These are phyloP conservation scores for Pegoplata infirma DNA, from an alignment of 2,888 invertebrate genomes.

Conservation along the genomic window DNA sequence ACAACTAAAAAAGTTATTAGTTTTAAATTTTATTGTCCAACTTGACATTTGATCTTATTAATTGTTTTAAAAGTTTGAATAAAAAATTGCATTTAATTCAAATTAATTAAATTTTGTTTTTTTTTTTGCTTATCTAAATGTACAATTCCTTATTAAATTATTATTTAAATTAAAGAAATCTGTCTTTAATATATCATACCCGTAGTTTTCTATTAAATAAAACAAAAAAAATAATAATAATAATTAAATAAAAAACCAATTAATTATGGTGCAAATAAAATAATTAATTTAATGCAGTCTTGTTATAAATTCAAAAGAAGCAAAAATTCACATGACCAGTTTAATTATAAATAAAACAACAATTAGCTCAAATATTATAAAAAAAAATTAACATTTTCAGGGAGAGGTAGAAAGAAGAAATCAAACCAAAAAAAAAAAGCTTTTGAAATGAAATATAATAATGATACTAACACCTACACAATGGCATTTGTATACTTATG, in stretches of 20 bases:
- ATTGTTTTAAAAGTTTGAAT: too few relatives aligned
- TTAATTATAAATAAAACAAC: not conserved
- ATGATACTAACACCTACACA: slow-evolving; percentile 18
- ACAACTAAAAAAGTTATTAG: too few relatives aligned
- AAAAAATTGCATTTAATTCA: not conserved
- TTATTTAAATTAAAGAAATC: too few relatives aligned
- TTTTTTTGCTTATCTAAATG: not conserved
- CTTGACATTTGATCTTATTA: too few relatives aligned
- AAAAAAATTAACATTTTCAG: not conserved
- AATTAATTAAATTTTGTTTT: not conserved
- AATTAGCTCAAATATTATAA: not conserved
- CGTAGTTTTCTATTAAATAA: not conserved
- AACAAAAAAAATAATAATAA: not conserved
- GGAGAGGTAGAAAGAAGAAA: too few relatives aligned
- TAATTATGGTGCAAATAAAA: too few relatives aligned
- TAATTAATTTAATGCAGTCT: not conserved
- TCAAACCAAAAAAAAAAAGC: not conserved
- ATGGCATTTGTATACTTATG: not conserved
- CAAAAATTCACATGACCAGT: not conserved
- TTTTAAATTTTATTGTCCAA: too few relatives aligned
- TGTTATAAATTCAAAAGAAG: not conserved
- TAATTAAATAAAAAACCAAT: not conserved
- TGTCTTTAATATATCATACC: not conserved
- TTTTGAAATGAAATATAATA: not conserved
- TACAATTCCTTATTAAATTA: not conserved